These are phyloP conservation scores for Actinopyga echinites DNA, from an alignment of 53 echinoderm and acorn worm species.

Conservation along the genomic window DNA sequence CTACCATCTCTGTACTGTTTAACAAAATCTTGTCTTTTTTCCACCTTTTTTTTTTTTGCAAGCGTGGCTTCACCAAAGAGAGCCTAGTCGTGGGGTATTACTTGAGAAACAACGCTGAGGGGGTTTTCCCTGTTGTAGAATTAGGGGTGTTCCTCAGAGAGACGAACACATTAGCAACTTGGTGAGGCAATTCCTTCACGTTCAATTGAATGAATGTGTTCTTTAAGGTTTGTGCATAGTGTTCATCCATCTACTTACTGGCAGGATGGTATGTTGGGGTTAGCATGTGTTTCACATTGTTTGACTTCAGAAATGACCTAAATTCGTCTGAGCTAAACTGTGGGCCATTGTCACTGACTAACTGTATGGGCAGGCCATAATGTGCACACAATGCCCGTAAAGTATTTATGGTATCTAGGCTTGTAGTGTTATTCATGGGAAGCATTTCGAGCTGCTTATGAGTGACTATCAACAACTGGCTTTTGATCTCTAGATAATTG, in stretches of 20 bases:
- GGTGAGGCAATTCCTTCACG: background rate
- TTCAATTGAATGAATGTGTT: background rate
- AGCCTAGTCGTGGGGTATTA: background rate
- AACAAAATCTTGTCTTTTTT: background rate
- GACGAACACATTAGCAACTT: background rate
- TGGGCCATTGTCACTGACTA: background rate
- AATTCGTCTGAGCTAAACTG: background rate
- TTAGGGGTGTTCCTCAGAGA: background rate
- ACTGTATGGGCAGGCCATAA: background rate
- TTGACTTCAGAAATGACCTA: background rate
- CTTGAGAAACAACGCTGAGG: background rate
- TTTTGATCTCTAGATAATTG: background rate
- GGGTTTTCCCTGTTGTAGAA: background rate
- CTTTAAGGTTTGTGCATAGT: background rate
- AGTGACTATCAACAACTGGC: background rate
- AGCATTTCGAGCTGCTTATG: background rate
- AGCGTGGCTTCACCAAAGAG: background rate
- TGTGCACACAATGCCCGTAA: background rate
- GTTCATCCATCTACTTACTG: background rate
- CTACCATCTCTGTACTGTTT: background rate
- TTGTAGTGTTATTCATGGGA: background rate
- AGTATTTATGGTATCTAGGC: background rate
- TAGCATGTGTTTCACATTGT: background rate
- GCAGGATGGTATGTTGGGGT: background rate
- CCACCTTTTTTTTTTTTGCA: background rate